Percentiles rank a stretch among this genome's conserved stretches.
Conservation (phyloP, 2,888 invertebrate genomes). For the Morinoia aosen region DNA sequence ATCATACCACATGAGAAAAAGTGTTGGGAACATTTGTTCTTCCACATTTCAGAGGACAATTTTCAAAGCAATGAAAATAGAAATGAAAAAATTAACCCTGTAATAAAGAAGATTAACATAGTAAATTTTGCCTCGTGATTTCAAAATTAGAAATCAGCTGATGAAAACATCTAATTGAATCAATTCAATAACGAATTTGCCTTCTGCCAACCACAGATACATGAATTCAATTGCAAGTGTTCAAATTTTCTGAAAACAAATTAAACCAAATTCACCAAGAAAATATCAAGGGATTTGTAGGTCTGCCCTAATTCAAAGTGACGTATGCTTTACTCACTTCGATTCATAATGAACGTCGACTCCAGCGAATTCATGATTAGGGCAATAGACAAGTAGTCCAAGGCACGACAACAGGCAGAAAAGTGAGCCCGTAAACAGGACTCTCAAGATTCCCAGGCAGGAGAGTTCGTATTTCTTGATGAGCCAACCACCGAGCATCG, state of each 20-base stretch:
- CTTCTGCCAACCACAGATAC: background rate
- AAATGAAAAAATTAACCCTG: too few species aligned
- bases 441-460: background rate
- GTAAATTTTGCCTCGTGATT: background rate
- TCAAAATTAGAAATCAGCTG: background rate
- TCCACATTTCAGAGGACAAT: too few species aligned
- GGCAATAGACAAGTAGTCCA: conserved; percentile 81
- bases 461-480: conserved; percentile 77
- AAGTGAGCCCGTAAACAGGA: conserved; percentile 73
- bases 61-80: too few species aligned
- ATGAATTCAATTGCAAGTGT: background rate
- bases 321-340: conserved; percentile 48
- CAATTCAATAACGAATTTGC: background rate
- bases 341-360: conserved; percentile 77
- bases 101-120: too few species aligned
- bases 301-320: background rate
- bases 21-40: too few species aligned
- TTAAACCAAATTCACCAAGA: background rate
- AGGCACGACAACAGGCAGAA: conserved; percentile 78
- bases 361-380: conserved; percentile 82
- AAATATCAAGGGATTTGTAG: background rate
- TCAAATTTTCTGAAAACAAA: background rate
- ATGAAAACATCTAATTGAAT: background rate
- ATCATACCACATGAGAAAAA: too few species aligned
- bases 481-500: conserved; percentile 86